Percentiles rank a stretch among this genome's conserved stretches.
Conservation (phyloP, 1,140 invertebrate genomes). For the Pseudomyrmex sp. region DNA sequence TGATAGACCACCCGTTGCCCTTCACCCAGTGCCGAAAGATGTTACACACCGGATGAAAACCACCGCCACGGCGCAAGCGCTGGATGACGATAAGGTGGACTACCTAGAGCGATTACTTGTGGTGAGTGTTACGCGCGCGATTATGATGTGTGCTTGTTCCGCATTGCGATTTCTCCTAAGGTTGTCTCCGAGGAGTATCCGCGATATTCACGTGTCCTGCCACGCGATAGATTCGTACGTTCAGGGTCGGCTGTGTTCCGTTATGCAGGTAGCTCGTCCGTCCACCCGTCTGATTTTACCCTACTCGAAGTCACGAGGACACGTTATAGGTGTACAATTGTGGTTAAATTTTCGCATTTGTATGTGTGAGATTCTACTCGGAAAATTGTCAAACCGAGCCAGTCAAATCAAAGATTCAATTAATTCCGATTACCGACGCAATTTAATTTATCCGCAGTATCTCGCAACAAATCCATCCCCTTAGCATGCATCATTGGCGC, state of each 20-base stretch:
- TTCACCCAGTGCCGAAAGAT: slow-evolving; percentile 27
- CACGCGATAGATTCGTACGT: background rate
- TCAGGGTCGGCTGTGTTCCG: slow-evolving; percentile 7
- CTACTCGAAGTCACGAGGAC: no score
- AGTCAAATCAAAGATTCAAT: background rate
- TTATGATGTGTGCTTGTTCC: slow-evolving; percentile 64
- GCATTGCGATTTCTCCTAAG: slow-evolving; percentile 59
- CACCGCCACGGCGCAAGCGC: slow-evolving; percentile 58
- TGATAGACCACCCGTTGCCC: slow-evolving; percentile 19
- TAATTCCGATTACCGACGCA: background rate
- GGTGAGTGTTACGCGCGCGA: slow-evolving; percentile 39
- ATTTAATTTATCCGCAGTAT: background rate
- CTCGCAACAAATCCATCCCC: no score
- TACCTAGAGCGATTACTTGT: slow-evolving; percentile 31
- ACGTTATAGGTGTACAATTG: slow-evolving; percentile 3
- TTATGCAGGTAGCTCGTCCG: slow-evolving; percentile 52
- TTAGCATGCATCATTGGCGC: slow-evolving; percentile 41
- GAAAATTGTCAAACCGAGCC: background rate
- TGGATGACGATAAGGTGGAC: background rate
- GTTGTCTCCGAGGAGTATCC: slow-evolving; percentile 19
- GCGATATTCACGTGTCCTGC: background rate
- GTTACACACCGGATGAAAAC: slow-evolving; percentile 46
- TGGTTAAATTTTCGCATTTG: no score
- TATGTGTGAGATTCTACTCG: background rate
- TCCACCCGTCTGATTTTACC: background rate